Percentiles rank a stretch among this genome's conserved stretches.
These are phyloP conservation scores for Anolis apletophallus DNA, from an alignment of 2,797 vertebrate genomes.

Conservation along the genomic window DNA sequence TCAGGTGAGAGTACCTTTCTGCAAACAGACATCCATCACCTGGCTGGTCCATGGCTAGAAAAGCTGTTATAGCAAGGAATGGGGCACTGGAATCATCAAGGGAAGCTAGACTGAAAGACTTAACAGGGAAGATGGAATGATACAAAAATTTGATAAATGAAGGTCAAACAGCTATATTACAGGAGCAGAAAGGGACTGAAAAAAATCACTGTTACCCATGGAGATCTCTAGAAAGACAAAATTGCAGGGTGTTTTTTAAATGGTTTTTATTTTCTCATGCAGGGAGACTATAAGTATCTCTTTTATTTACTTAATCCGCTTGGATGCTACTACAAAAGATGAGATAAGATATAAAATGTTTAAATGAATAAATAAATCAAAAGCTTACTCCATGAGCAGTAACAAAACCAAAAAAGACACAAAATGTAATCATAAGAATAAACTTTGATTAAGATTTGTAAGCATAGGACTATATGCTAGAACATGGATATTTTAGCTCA, in stretches of 20 bases:
- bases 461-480: conserved; percentile 9
- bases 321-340: background rate
- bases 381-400: background rate
- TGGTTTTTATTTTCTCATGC: background rate
- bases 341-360: conserved; percentile 3
- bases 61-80: background rate
- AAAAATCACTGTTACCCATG: background rate
- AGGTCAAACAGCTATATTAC: background rate
- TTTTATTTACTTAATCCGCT: background rate
- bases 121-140: background rate
- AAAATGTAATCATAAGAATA: conserved; percentile 9
- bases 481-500: conserved; percentile 19
- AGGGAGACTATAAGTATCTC: background rate
- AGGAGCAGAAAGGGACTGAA: background rate
- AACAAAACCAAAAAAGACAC: background rate
- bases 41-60: too few relatives aligned
- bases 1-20: background rate
- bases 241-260: background rate
- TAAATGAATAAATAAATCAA: conserved; percentile 12
- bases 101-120: background rate
- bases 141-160: background rate
- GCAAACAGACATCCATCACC: background rate
- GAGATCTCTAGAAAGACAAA: background rate
- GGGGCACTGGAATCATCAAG: background rate
- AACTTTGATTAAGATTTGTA: conserved; percentile 28